These are phyloP conservation scores for Luffia ferchaultella DNA, from an alignment of 2,888 invertebrate genomes.

Conservation along the genomic window DNA sequence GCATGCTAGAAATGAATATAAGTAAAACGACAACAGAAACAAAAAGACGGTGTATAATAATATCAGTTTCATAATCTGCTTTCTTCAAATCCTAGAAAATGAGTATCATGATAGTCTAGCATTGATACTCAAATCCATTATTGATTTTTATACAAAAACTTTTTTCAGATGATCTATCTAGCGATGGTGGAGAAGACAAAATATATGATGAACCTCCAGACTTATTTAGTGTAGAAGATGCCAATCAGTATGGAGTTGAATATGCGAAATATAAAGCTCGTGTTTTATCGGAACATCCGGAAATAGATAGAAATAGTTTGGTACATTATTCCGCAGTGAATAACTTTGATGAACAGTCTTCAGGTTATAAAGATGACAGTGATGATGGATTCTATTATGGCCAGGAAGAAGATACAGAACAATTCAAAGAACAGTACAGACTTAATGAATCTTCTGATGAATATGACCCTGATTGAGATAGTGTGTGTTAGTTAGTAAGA, in stretches of 20 bases:
- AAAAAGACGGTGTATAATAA: no score
- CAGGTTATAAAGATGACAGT: slow-evolving; percentile 34
- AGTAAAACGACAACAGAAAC: no score
- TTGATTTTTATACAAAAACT: no score
- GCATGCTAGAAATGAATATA: no score
- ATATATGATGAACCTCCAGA: slow-evolving; percentile 41
- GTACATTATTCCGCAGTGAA: slow-evolving; percentile 23
- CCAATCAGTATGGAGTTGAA: slow-evolving; percentile 67
- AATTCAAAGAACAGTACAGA: slow-evolving; percentile 37
- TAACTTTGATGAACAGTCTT: slow-evolving; percentile 1
- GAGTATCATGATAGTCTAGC: no score
- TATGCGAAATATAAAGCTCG: slow-evolving; percentile 74
- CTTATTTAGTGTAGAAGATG: slow-evolving; percentile 51
- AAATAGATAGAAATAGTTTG: slow-evolving; percentile 24
- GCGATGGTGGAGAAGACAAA: slow-evolving; percentile 50
- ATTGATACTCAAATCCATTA: no score
- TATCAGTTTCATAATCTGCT: no score
- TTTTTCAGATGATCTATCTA: slow-evolving; percentile 49
- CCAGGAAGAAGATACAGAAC: slow-evolving; percentile 41
- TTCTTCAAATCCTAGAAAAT: no score
- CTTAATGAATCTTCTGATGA: slow-evolving; percentile 26
- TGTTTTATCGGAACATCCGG: slow-evolving; percentile 31
- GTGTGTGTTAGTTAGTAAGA: no score
- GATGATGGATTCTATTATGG: slow-evolving; percentile 57
- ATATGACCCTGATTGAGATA: slow-evolving; percentile 28